phyloP scores from a whole-genome alignment of 2,113 vertebrate genomes.

The Campylomormyrus tamandua region DNA sequence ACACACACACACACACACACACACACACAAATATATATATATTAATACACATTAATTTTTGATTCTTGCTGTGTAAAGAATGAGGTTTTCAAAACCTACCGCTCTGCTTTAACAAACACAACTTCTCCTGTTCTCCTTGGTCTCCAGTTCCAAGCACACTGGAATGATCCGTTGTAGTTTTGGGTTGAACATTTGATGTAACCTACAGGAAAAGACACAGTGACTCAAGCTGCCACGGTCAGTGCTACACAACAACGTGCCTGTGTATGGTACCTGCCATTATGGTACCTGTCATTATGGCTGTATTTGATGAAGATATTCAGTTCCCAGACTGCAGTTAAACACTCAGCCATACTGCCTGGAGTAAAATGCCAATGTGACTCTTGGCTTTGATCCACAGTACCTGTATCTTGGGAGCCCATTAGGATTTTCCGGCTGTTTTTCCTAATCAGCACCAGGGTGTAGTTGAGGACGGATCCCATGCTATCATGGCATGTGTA shows the following conservation, averaged over 20 bases:
- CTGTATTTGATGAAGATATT: not conserved
- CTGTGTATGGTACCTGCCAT: not conserved
- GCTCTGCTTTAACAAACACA: constrained; percentile 23
- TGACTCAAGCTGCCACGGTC: not conserved
- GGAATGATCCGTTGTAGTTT: constrained; percentile 35
- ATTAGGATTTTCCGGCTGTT: constrained; percentile 29
- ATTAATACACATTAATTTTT: not conserved
- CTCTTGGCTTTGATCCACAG: not conserved
- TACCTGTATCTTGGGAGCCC: constrained; percentile 32
- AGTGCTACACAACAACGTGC: not conserved
- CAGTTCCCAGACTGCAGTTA: not conserved
- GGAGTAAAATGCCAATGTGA: not conserved
- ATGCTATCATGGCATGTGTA: constrained; percentile 30
- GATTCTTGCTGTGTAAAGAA: not conserved
- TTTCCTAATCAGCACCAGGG: constrained; percentile 34
- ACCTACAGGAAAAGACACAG: constrained; percentile 14
- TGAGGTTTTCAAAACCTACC: constrained; percentile 18
- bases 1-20: not conserved
- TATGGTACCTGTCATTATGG: not conserved
- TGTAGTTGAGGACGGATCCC: constrained; percentile 32
- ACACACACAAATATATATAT: no score
- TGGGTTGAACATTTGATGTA: constrained; percentile 32
- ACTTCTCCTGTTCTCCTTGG: constrained; percentile 26
- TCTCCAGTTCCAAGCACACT: constrained; percentile 34
- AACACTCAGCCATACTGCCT: not conserved